Base-by-base conservation (phyloP, 2,888 invertebrate genomes). In the Habrosyne pyritoides region DNA sequence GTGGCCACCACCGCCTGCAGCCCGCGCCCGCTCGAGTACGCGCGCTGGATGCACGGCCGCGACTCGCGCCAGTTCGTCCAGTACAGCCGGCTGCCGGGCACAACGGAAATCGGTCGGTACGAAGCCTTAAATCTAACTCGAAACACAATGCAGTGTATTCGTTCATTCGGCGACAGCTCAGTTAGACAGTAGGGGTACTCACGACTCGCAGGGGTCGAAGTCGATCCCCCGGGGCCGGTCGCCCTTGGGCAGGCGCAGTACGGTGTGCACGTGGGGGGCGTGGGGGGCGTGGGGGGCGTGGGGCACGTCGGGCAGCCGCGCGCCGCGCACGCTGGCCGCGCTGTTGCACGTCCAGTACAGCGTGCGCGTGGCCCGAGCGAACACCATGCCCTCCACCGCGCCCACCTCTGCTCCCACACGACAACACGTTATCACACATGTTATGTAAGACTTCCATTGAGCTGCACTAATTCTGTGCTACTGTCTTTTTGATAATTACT, bases 41-140 rank as follows among this genome's bases (percentile, higher is more conserved):
- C 95, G 61, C 97, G 94, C 86, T 97, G 97, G 68, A 98, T 96
- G 63, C 94, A 94, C 0, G 98, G 97, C 50, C 94, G 93, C 55
- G 95, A 93, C 60, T 95, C 94, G 88, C 97, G 97, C 98, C 98
- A 98, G 89, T 98, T 97, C 8, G 97, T 97, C 97, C 98, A 98
- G 88, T 96, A 98, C 52, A 97, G 86, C 14, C 94, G 93, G 51
- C 95, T 94, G 69, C 5, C n/a, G n/a, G n/a, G n/a, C n/a, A n/a
- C n/a, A n/a, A n/a, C n/a, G n/a, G n/a, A n/a, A n/a, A n/a, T n/a
- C n/a, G n/a, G n/a, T n/a, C n/a, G n/a, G n/a, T n/a, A 53, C 18
- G 21, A 49, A 14, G 14, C 10, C 33, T 18, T n/a, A 22, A 7
- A n/a, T 21, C 7, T 2, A 8, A 18, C 10, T 6, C 7, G 26